Evolutionary conservation across 2,888 invertebrate genomes (phyloP).

Genomic region (Mythimna lalbum): DNA sequence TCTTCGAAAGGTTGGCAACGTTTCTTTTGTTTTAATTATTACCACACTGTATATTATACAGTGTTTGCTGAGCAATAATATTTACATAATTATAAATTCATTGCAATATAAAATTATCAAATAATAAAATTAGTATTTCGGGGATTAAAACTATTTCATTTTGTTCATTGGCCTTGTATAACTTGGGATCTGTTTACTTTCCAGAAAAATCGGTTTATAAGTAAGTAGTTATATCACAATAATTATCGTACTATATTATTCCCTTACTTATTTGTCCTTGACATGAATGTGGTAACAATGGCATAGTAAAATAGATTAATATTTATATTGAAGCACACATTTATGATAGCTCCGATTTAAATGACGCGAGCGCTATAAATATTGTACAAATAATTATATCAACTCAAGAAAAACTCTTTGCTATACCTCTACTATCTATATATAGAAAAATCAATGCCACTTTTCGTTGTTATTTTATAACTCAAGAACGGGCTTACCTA

Average conservation of each 20-base stretch:
- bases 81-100: no score
- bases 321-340: constrained; percentile 14
- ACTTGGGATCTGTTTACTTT: not conserved
- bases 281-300: constrained; percentile 37
- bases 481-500: no score
- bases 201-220: not conserved
- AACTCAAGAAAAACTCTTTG: not conserved
- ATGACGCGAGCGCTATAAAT: not conserved
- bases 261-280: constrained; percentile 45
- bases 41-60: no score
- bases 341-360: constrained; percentile 27
- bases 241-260: constrained; percentile 28
- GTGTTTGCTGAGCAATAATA: no score
- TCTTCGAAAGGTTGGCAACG: no score
- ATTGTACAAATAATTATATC: not conserved
- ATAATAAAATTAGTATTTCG: no score
- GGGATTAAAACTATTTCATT: no score
- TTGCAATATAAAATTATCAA: no score
- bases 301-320: constrained; percentile 42
- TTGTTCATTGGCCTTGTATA: no score
- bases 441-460: no score
- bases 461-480: no score
- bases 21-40: no score
- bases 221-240: constrained; percentile 15
- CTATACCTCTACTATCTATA: not conserved